These are phyloP conservation scores for Agelas oroides DNA, from an alignment of 37 sponge, comb jelly and placozoan species.

Conservation along the genomic window DNA sequence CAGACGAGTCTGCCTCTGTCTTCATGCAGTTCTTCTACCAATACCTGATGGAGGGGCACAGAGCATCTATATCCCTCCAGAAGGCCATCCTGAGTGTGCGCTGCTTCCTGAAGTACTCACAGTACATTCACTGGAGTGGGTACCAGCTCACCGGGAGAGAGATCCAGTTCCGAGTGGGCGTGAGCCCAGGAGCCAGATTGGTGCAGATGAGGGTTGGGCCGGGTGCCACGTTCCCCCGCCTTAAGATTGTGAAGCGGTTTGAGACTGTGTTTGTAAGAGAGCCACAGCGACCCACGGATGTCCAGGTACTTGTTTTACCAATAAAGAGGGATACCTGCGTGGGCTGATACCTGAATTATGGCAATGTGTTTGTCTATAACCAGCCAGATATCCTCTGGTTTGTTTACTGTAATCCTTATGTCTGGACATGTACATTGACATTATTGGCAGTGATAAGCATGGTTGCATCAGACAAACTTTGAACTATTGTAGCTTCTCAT, in stretches of 20 bases:
- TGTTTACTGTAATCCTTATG: too few relatives aligned
- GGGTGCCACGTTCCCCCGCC: conserved; percentile 48
- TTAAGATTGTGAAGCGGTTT: conserved; percentile 51
- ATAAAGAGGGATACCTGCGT: neutral
- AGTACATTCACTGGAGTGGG: conserved; percentile 81
- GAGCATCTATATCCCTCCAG: conserved; percentile 63
- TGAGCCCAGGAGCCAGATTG: neutral
- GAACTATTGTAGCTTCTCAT: neutral
- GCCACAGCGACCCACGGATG: conserved; percentile 21
- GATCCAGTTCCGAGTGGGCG: conserved; percentile 24
- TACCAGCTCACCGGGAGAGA: conserved; percentile 85
- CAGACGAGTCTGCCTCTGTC: conserved; percentile 75
- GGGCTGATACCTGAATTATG: neutral
- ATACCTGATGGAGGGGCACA: conserved; percentile 69
- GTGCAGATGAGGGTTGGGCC: conserved; percentile 5
- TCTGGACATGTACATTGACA: too few relatives aligned
- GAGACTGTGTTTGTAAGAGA: conserved; percentile 45
- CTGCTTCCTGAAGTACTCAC: conserved; percentile 68
- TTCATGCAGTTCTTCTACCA: conserved; percentile 91
- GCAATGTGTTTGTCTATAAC: neutral
- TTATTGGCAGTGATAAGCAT: neutral
- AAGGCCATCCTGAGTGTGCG: conserved; percentile 77
- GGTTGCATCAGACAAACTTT: too few relatives aligned
- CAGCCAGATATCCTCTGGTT: neutral
- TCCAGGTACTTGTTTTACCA: conserved; percentile 77